phyloP scores from a whole-genome alignment of 2,797 vertebrate species.

The Dendrocincla tyrannina region DNA sequence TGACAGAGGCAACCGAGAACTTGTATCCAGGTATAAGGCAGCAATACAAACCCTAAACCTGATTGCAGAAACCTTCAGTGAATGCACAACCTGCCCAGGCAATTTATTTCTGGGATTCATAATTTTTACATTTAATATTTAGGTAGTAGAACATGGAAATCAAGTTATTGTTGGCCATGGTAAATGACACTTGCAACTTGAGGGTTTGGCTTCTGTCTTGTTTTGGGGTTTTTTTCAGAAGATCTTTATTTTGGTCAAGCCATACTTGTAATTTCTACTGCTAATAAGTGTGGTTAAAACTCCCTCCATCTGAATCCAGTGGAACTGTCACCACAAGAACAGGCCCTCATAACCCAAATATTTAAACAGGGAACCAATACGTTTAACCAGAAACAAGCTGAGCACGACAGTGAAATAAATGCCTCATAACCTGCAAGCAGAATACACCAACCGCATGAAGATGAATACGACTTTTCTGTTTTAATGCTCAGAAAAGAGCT shows the following conservation, averaged over 20 bases:
- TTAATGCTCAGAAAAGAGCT: background rate
- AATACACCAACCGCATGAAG: background rate
- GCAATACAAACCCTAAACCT: background rate
- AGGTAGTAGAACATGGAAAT: background rate
- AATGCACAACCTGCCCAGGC: background rate
- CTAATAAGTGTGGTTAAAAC: fast-evolving
- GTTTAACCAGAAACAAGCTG: background rate
- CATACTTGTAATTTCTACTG: background rate
- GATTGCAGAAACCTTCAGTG: background rate
- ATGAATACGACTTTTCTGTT: background rate
- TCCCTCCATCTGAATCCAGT: background rate
- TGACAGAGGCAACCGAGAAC: background rate
- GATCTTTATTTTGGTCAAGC: background rate
- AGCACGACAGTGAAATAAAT: background rate
- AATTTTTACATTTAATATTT: background rate
- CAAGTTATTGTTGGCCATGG: background rate
- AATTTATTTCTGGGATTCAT: background rate
- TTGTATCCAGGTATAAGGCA: background rate
- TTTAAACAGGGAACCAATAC: background rate
- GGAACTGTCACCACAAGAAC: background rate
- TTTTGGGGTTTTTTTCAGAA: background rate
- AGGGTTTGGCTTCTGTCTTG: background rate
- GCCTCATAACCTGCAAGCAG: background rate
- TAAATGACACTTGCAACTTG: background rate
- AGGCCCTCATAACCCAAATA: background rate